Percentiles rank a stretch among this genome's conserved stretches.
These are phyloP conservation scores for Cryptocephalus moraei DNA, from an alignment of 2,888 invertebrate species.

Conservation along the genomic window DNA sequence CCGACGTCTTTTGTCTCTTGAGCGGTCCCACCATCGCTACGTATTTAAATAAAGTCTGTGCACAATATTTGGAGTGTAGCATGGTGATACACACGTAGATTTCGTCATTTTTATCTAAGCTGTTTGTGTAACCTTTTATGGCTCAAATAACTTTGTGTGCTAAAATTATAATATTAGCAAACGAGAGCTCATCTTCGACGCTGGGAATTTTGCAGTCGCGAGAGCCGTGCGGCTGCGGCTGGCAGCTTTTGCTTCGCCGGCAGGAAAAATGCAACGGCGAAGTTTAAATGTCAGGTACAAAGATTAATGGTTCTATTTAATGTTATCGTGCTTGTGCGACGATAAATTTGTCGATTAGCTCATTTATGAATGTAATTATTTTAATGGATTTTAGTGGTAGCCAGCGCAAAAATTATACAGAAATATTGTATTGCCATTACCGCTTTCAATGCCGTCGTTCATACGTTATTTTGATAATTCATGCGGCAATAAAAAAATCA, in stretches of 20 bases:
- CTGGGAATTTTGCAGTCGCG: neutral
- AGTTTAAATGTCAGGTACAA: conserved; percentile 15
- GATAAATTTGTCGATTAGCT: neutral
- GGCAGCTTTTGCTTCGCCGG: neutral
- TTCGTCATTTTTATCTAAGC: conserved; percentile 21
- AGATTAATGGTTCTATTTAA: conserved; percentile 8
- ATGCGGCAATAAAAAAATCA: too few relatives aligned
- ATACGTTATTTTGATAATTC: too few relatives aligned
- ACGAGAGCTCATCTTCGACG: neutral
- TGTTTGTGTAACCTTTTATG: conserved; percentile 21
- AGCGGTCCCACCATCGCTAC: conserved; percentile 11
- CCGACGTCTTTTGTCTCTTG: neutral
- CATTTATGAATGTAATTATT: too few relatives aligned
- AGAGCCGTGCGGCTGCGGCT: neutral
- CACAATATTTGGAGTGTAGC: conserved; percentile 19
- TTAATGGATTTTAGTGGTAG: too few relatives aligned
- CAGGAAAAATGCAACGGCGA: neutral
- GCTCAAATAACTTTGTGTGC: conserved; percentile 1
- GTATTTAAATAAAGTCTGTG: conserved; percentile 21
- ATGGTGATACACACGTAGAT: conserved; percentile 12
- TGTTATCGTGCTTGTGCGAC: neutral
- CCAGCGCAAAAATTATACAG: too few relatives aligned
- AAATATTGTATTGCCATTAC: too few relatives aligned
- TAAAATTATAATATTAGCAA: neutral
- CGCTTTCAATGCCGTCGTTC: too few relatives aligned